A percentile compares a stretch with the other conserved stretches of the same genome.
Conservation (phyloP, 2,797 vertebrate genomes). For the Cottoperca gobio region DNA sequence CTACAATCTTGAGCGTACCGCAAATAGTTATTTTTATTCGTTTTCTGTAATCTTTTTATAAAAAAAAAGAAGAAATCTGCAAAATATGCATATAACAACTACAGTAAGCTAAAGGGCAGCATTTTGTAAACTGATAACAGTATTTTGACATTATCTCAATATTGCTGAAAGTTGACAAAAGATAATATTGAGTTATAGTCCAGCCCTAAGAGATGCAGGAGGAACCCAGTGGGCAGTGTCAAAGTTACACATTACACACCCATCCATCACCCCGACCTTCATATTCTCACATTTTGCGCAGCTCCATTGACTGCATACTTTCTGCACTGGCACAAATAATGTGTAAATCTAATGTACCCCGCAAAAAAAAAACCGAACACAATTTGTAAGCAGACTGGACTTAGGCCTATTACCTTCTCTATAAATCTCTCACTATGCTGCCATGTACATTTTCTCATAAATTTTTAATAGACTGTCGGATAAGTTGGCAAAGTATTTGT, state of each 20-base stretch:
- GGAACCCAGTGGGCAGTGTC: slow-evolving; percentile 2
- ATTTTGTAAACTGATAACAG: not conserved
- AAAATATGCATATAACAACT: not conserved
- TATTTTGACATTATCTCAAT: not conserved
- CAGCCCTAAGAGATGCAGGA: not conserved
- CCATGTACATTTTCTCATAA: not conserved
- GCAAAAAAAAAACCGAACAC: not conserved
- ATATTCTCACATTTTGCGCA: not conserved
- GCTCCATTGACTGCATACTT: not conserved
- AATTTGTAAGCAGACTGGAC: not conserved
- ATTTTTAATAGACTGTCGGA: not conserved
- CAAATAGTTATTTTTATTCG: not conserved
- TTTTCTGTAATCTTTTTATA: not conserved
- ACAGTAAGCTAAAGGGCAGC: not conserved
- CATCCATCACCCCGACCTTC: slow-evolving; percentile 7
- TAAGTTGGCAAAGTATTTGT: not conserved
- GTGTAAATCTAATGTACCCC: not conserved
- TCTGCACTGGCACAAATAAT: not conserved
- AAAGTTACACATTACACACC: slow-evolving; percentile 6
- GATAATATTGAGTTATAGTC: not conserved
- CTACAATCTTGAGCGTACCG: not conserved
- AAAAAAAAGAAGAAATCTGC: not conserved
- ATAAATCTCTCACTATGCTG: not conserved
- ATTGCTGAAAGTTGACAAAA: slow-evolving; percentile 5
- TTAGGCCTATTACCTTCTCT: not conserved